Evolutionary conservation across 2,888 invertebrate genomes (phyloP), one percentile per base, ranked within the genome.

Genomic region (Sarcophaga carnaria): DNA sequence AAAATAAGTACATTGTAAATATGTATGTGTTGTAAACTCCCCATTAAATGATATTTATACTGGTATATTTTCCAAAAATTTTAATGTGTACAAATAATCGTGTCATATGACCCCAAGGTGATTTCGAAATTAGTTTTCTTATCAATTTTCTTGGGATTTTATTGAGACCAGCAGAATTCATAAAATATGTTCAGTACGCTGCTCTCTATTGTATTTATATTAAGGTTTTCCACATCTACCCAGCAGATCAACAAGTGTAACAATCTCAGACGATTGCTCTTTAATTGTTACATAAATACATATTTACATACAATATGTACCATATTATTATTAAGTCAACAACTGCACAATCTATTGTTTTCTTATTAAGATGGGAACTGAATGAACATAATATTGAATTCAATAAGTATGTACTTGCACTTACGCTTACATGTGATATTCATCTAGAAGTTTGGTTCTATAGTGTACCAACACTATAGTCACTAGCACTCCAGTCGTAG

Each of bases 241-340:
- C 1, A 37, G 37, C 37, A 10, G 37, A 37, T 37, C 37, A 37
- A 63, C 11, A 83, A 78, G 27, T 79, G 79, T 67, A 78, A 63
- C 25, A 54, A 63, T 69, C 78, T 79, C 79, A 83, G 83, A 74
- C 83, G 59, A 83, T 79, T 54, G 62, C 70, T 84, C 69, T 74
- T 59, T 80, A 80, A 75, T 80, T 84, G 79, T 84, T 84, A 62
- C 79, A 83, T 67, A 83, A 74, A 45, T 77, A 66, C 54, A 64
- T 76, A 25, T 10, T 45, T 54, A 63, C n/a, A 37, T 49, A 54
- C 37, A 54, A 54, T 54, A 54, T 14, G 12, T 54, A 12, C 17
- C 1, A 54, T 17, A 54, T 54, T 54, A 37, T 37, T 37, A 37
- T 37, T 37, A 37, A 37, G 37, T 54, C 54, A 54, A 54, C 54